Conservation (phyloP, 2,888 invertebrate genomes). For the Apamea anceps region DNA sequence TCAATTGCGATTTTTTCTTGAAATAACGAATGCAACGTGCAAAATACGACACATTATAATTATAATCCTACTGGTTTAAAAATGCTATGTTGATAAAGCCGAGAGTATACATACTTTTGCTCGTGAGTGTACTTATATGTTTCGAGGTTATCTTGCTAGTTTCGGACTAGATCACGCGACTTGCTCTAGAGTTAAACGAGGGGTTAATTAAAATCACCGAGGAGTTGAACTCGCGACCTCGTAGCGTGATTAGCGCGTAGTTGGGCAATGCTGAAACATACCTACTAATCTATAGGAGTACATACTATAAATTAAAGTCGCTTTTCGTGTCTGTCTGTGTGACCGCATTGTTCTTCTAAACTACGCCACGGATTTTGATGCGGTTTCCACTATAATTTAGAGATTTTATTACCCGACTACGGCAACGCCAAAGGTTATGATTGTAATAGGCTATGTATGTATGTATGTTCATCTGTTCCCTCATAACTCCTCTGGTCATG, state of each 20-base stretch:
- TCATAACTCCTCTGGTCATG: neutral
- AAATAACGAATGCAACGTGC: too few species aligned
- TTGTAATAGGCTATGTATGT: neutral
- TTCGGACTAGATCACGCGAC: constrained; percentile 34
- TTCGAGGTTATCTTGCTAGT: constrained; percentile 1
- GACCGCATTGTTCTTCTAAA: neutral
- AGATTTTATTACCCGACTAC: neutral
- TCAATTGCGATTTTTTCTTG: too few species aligned
- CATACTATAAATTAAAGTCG: too few species aligned
- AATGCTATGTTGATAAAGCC: too few species aligned
- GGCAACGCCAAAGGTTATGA: neutral
- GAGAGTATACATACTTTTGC: too few species aligned
- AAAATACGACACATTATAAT: too few species aligned
- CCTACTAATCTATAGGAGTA: neutral
- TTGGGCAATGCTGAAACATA: neutral
- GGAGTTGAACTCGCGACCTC: constrained; percentile 27
- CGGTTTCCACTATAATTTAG: neutral
- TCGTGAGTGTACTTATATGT: neutral
- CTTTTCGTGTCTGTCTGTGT: neutral
- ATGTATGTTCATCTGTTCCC: neutral
- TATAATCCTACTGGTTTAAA: too few species aligned
- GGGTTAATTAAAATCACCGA: constrained; percentile 48
- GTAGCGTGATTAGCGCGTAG: constrained; percentile 18
- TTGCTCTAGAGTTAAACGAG: constrained; percentile 16
- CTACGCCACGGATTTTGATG: neutral